phyloP scores from a whole-genome alignment of 1,140 invertebrate species.

The Ips nitidus region DNA sequence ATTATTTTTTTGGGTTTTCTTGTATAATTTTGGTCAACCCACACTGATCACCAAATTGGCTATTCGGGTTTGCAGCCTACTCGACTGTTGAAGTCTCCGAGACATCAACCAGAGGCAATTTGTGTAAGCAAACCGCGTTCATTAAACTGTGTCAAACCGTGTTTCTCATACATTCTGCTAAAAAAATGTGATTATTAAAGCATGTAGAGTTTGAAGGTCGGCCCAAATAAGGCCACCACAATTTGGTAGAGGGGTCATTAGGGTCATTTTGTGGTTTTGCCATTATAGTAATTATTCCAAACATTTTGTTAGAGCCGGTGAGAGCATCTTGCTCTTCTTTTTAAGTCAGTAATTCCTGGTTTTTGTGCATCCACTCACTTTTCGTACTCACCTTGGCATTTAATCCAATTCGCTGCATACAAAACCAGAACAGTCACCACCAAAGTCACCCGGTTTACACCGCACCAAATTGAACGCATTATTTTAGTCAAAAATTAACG shows the following conservation, averaged over 20 bases:
- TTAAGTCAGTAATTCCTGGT: too few species aligned
- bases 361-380: too few species aligned
- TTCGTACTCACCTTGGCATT: neutral
- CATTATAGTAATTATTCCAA: neutral
- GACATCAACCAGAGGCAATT: neutral
- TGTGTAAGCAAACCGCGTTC: neutral
- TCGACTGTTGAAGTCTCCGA: slow-evolving; percentile 5
- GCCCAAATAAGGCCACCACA: neutral
- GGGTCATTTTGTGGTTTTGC: neutral
- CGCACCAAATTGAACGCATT: too few species aligned
- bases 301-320: neutral
- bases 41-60: too few species aligned
- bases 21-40: too few species aligned
- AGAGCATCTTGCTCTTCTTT: too few species aligned
- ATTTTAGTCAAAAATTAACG: too few species aligned
- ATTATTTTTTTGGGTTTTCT: too few species aligned
- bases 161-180: neutral
- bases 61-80: neutral
- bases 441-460: neutral
- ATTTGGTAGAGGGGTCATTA: neutral
- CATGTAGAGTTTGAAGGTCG: neutral
- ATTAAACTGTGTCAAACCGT: neutral
- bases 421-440: neutral
- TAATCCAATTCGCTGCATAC: neutral
- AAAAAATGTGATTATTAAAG: neutral